These are phyloP conservation scores for Malurus melanocephalus DNA, from an alignment of 2,113 vertebrate genomes.

Conservation along the genomic window DNA sequence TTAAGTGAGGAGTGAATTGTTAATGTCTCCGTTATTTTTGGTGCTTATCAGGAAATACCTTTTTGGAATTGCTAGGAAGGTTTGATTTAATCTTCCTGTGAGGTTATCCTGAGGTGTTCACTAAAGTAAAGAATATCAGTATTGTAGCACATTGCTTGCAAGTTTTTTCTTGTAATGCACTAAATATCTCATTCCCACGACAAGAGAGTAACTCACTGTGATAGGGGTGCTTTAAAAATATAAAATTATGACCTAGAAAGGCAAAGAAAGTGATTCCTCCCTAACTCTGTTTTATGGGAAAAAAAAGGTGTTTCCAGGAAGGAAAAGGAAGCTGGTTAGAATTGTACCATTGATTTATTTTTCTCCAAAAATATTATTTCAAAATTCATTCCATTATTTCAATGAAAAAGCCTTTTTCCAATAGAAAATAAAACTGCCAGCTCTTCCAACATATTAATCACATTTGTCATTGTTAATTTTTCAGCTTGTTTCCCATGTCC, in stretches of 20 bases:
- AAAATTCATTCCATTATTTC: not conserved
- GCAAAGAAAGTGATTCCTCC: not conserved
- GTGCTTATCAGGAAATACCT: not conserved
- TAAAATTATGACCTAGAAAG: not conserved
- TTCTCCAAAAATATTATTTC: not conserved
- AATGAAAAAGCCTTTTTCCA: not conserved
- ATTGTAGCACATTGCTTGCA: not conserved
- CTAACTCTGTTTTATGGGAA: fast-evolving
- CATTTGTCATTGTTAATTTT: not conserved
- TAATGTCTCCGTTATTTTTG: fast-evolving
- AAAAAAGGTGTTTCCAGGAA: not conserved
- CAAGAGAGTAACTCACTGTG: not conserved
- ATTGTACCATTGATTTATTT: not conserved
- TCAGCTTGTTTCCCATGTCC: not conserved
- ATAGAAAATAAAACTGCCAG: not conserved
- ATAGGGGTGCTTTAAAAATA: not conserved
- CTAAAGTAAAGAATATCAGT: not conserved
- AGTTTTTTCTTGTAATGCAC: not conserved
- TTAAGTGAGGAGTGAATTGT: not conserved
- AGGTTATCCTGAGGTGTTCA: not conserved
- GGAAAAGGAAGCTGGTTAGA: not conserved
- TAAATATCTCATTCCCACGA: not conserved
- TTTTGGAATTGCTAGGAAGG: not conserved
- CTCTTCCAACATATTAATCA: not conserved
- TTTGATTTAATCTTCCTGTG: not conserved